These are phyloP conservation scores for Emmelina monodactyla DNA, from an alignment of 2,888 invertebrate genomes.

Conservation along the genomic window DNA sequence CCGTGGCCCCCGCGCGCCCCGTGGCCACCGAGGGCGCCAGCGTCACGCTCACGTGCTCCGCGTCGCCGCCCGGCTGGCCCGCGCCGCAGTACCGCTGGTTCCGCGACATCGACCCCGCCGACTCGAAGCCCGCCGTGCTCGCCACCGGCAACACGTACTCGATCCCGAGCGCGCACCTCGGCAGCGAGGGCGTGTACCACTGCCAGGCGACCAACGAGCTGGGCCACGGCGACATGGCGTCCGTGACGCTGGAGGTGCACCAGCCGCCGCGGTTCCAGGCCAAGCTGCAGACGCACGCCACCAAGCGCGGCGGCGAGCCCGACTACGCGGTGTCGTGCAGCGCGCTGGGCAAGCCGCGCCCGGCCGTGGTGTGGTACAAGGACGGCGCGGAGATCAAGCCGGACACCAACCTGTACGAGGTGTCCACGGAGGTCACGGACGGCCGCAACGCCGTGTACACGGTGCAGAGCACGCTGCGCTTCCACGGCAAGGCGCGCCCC, in stretches of 20 bases:
- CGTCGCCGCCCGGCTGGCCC: conserved; percentile 92
- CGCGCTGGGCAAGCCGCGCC: conserved; percentile 88
- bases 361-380: conserved; percentile 85
- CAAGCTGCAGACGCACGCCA: conserved; percentile 83
- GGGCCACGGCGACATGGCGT: conserved; percentile 85
- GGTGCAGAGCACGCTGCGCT: conserved; percentile 83
- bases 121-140: conserved; percentile 70
- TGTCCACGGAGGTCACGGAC: conserved; percentile 79
- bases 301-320: conserved; percentile 78
- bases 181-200: conserved; percentile 87
- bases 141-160: conserved; percentile 85
- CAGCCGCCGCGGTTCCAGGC: conserved; percentile 87
- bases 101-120: conserved; percentile 73
- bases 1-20: conserved; percentile 83
- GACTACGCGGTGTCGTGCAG: conserved; percentile 84
- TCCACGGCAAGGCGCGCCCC: conserved; percentile 80
- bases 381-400: conserved; percentile 82
- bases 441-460: conserved; percentile 81
- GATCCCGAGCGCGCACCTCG: conserved; percentile 83
- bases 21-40: conserved; percentile 84
- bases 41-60: conserved; percentile 84
- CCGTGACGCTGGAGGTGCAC: conserved; percentile 84
- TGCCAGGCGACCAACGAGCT: conserved; percentile 91
- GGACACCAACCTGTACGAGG: conserved; percentile 81
- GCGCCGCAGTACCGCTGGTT: conserved; percentile 91